Percentiles rank a stretch among this genome's conserved stretches.
phyloP scores from a whole-genome alignment of 2,888 invertebrate species.

The Ametastegia equiseti region DNA sequence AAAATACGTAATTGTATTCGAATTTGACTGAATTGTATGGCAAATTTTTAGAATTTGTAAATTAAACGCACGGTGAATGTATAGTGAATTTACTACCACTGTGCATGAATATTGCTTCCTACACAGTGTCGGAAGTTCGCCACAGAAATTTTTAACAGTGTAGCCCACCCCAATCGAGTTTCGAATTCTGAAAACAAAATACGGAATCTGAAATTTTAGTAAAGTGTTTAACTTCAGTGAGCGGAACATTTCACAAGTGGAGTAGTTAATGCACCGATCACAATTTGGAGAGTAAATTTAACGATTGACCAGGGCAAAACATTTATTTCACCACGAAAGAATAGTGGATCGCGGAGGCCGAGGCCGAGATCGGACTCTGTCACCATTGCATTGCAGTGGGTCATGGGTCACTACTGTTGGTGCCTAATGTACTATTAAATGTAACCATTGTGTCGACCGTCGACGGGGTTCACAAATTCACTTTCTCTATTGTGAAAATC shows the following conservation, averaged over 20 bases:
- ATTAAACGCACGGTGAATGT: no score
- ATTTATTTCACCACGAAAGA: slow-evolving; percentile 4
- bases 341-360: neutral
- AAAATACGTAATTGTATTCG: no score
- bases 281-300: neutral
- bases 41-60: no score
- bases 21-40: no score
- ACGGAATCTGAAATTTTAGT: no score
- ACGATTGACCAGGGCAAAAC: slow-evolving; percentile 22
- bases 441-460: slow-evolving; percentile 70
- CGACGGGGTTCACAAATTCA: slow-evolving; percentile 70
- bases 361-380: slow-evolving; percentile 10
- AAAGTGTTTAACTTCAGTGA: no score
- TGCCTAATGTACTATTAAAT: slow-evolving; percentile 75
- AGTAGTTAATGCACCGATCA: neutral
- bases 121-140: no score
- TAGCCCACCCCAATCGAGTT: no score
- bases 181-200: no score
- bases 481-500: slow-evolving; percentile 62
- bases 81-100: no score
- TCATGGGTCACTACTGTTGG: slow-evolving; percentile 56
- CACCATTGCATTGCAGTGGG: slow-evolving; percentile 26
- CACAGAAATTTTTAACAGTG: no score
- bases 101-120: no score
- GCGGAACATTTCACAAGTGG: neutral